Evolutionary conservation across 2,888 invertebrate genomes (phyloP).

Genomic region (Pheosia tremula): DNA sequence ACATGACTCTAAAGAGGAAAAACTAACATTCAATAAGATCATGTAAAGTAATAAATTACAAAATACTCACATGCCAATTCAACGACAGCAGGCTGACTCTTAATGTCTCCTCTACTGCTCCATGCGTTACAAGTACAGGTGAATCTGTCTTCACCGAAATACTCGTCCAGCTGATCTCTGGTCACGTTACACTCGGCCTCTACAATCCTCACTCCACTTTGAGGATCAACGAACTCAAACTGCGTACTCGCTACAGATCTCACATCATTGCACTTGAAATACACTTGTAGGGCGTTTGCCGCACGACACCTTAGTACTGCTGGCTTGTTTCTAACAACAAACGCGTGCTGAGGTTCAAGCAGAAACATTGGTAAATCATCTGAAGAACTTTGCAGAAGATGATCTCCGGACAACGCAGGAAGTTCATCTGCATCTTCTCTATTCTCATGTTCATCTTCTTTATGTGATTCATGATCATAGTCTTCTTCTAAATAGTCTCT

Average conservation of each 20-base stretch:
- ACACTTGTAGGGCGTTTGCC: slow-evolving; percentile 93
- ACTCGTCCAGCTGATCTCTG: slow-evolving; percentile 96
- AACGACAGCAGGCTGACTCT: slow-evolving; percentile 94
- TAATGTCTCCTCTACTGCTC: slow-evolving; percentile 93
- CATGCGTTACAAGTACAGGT: slow-evolving; percentile 98
- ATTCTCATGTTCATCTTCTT: slow-evolving; percentile 76
- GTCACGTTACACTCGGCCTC: slow-evolving; percentile 95
- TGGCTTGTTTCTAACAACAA: slow-evolving; percentile 95
- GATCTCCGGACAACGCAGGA: slow-evolving; percentile 76
- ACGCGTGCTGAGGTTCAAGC: slow-evolving; percentile 93
- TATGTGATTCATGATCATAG: slow-evolving; percentile 73
- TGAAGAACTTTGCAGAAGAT: slow-evolving; percentile 82
- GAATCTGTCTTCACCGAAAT: slow-evolving; percentile 94
- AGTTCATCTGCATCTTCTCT: slow-evolving; percentile 80
- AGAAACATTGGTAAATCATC: slow-evolving; percentile 94
- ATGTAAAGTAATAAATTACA: slow-evolving; percentile 7
- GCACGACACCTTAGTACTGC: slow-evolving; percentile 95
- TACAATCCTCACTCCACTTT: slow-evolving; percentile 93
- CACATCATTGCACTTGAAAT: slow-evolving; percentile 96
- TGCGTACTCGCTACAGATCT: slow-evolving; percentile 87
- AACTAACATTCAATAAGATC: too few relatives aligned
- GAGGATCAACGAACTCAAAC: slow-evolving; percentile 95
- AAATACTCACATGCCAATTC: slow-evolving; percentile 96
- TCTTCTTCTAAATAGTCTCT: slow-evolving; percentile 79
- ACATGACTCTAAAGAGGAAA: too few relatives aligned